Conservation (phyloP, 2,797 vertebrate species). For the Chelon labrosus region DNA sequence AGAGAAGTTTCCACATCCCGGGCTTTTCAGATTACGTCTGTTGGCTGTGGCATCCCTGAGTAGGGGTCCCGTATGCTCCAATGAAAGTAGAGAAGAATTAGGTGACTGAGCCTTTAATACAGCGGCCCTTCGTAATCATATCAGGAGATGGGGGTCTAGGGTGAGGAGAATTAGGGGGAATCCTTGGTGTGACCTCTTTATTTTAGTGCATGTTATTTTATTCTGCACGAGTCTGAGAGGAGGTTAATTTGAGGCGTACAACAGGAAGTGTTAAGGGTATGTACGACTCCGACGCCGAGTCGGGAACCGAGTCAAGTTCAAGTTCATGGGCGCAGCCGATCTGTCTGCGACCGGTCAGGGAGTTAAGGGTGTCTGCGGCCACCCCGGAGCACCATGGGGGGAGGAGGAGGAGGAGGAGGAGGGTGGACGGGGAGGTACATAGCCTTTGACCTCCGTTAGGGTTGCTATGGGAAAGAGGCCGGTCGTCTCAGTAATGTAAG, state of each 20-base stretch:
- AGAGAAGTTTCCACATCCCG: constrained; percentile 75
- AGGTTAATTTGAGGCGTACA: background rate
- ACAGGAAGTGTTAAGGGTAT: background rate
- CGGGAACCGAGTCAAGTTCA: constrained; percentile 82
- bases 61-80: constrained; percentile 66
- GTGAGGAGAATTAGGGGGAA: constrained; percentile 55
- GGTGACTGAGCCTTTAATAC: constrained; percentile 80
- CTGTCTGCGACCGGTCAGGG: constrained; percentile 60
- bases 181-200: constrained; percentile 69
- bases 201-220: constrained; percentile 15
- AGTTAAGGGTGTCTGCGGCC: constrained; percentile 63
- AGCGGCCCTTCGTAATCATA: constrained; percentile 75
- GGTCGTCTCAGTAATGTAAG: constrained; percentile 90
- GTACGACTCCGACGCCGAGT: background rate
- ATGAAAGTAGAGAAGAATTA: constrained; percentile 76
- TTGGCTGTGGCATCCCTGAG: constrained; percentile 56
- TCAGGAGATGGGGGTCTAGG: constrained; percentile 63
- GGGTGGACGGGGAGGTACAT: constrained; percentile 56
- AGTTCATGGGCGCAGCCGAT: constrained; percentile 75
- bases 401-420: constrained; percentile 34
- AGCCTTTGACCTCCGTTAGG: constrained; percentile 84
- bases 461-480: constrained; percentile 95
- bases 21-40: constrained; percentile 80
- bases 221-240: background rate
- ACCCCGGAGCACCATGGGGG: constrained; percentile 54